Evolutionary conservation across 2,888 invertebrate genomes (phyloP).

Genomic region (Leucophora obtusa): DNA sequence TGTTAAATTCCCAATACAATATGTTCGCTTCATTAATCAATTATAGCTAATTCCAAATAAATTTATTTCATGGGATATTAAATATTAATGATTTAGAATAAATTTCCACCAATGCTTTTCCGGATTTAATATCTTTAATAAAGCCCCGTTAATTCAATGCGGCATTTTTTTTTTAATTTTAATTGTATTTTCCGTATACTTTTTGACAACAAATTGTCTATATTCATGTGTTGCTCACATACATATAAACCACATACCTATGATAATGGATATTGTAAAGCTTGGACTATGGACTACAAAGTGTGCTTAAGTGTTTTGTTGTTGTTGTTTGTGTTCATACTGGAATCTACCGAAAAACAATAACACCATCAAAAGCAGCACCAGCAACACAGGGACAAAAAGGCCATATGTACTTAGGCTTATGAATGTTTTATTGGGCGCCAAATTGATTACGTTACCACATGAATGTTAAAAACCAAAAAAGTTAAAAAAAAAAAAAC

Average conservation of each 20-base stretch:
- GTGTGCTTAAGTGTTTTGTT: not conserved
- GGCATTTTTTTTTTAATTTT: too few species aligned
- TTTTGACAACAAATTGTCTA: not conserved
- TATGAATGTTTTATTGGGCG: slow-evolving; percentile 60
- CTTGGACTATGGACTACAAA: slow-evolving; percentile 34
- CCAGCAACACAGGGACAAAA: not conserved
- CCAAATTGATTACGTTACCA: slow-evolving; percentile 55
- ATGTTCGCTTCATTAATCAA: too few species aligned
- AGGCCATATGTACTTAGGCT: slow-evolving; percentile 45
- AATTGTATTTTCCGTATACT: too few species aligned
- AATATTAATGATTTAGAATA: too few species aligned
- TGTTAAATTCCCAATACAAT: too few species aligned
- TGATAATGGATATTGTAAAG: slow-evolving; percentile 52
- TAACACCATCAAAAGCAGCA: slow-evolving; percentile 2
- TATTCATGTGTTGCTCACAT: slow-evolving; percentile 6
- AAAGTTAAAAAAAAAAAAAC: not conserved
- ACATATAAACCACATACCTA: slow-evolving; percentile 36
- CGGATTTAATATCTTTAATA: too few species aligned
- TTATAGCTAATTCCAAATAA: too few species aligned
- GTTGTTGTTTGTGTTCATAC: not conserved
- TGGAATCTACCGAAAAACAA: slow-evolving; percentile 17
- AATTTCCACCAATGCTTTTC: too few species aligned
- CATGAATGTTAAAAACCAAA: slow-evolving; percentile 39
- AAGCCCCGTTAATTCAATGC: too few species aligned
- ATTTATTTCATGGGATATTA: too few species aligned